Percentiles rank a stretch among this genome's conserved stretches.
These are phyloP conservation scores for Pocillopora damicornis DNA, from an alignment of 64 coral and sea anemone species.

Conservation along the genomic window DNA sequence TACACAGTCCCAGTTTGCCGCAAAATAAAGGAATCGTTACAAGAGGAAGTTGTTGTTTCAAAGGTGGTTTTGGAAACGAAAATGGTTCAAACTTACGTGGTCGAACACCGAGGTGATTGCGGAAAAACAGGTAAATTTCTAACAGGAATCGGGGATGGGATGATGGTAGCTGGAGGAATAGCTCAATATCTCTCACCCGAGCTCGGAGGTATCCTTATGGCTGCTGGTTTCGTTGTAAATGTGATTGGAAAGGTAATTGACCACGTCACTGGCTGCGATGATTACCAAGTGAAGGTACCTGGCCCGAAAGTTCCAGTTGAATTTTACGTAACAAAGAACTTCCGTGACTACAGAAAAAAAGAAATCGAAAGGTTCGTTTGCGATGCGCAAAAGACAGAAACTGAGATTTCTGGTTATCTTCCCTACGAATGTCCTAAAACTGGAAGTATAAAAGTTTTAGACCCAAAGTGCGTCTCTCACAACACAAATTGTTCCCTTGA, in stretches of 20 bases:
- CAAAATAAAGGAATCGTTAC: background rate
- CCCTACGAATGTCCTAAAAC: background rate
- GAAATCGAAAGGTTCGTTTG: background rate
- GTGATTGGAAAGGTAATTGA: background rate
- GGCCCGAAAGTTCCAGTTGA: no score
- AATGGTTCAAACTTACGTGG: background rate
- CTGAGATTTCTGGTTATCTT: background rate
- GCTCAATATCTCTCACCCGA: no score
- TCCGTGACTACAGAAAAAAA: background rate
- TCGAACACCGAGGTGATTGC: background rate
- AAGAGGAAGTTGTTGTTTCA: background rate
- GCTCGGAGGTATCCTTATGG: no score
- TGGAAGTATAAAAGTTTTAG: background rate
- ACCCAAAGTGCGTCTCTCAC: conserved; percentile 3
- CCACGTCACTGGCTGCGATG: background rate
- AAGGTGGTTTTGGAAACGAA: background rate
- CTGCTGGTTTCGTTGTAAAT: no score
- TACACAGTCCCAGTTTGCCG: background rate
- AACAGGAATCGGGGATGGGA: no score
- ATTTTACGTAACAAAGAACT: background rate
- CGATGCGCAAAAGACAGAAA: background rate
- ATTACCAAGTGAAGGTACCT: background rate
- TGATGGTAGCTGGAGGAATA: no score
- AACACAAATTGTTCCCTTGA: background rate
- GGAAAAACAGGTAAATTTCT: background rate